Evolutionary conservation across 2,797 vertebrate genomes (phyloP).

Genomic region (Argentina silus): DNA sequence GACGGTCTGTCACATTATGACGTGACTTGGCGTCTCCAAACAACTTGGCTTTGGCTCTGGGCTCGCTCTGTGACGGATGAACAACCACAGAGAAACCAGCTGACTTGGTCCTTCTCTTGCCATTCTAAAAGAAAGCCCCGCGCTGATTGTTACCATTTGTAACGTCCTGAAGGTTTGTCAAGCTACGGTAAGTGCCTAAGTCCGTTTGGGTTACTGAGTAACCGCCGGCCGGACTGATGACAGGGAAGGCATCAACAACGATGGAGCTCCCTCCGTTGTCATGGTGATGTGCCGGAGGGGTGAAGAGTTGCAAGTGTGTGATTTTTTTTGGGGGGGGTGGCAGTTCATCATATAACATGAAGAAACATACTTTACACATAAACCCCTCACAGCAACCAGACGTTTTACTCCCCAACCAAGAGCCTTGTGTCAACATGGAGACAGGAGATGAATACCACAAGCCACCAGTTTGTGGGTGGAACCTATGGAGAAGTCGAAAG

Average conservation of each 20-base stretch:
- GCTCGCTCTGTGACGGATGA: conserved; percentile 32
- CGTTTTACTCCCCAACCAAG: conserved; percentile 9
- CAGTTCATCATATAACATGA: conserved; percentile 30
- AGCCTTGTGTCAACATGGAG: conserved; percentile 38
- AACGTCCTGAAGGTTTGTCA: conserved; percentile 50
- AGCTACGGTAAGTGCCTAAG: conserved; percentile 20
- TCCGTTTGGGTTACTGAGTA: conserved; percentile 42
- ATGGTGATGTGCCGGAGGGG: conserved; percentile 54
- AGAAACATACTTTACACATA: conserved; percentile 29
- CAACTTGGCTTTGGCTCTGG: conserved; percentile 26
- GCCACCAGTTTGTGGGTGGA: conserved; percentile 11
- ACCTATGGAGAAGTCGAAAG: conserved; percentile 17
- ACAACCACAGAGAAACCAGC: conserved; percentile 9
- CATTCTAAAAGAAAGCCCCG: conserved; percentile 38
- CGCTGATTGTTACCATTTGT: conserved; percentile 54
- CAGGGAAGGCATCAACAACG: conserved; percentile 41
- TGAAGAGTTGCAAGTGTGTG: conserved; percentile 47
- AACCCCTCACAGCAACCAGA: conserved; percentile 45
- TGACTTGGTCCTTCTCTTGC: conserved; percentile 45
- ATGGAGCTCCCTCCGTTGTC: conserved; percentile 43
- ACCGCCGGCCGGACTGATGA: conserved; percentile 39
- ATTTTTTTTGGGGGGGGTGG: conserved; percentile 19
- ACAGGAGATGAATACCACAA: conserved; percentile 28
- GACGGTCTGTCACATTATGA: conserved; percentile 38
- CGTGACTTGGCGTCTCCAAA: conserved; percentile 12